Percentiles rank a stretch among this genome's conserved stretches.
These are phyloP conservation scores for Poicephalus gulielmi DNA, from an alignment of 2,113 vertebrate genomes.

Conservation along the genomic window DNA sequence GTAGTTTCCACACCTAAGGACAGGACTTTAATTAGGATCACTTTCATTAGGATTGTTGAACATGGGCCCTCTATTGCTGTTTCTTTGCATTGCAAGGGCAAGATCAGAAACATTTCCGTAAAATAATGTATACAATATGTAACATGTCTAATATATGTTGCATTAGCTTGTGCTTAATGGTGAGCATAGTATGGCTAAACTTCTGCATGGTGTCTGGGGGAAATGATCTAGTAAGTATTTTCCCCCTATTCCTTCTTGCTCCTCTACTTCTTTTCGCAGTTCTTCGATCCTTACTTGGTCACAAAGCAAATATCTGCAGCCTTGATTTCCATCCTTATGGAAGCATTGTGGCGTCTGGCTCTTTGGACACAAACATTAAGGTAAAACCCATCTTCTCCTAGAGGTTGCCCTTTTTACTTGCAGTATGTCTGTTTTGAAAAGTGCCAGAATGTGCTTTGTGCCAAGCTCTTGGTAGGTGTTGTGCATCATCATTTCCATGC, in stretches of 20 bases:
- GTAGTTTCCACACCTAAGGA: not conserved
- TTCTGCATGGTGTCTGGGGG: not conserved
- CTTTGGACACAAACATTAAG: slow-evolving; percentile 95
- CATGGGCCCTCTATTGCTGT: not conserved
- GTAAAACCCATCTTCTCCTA: slow-evolving; percentile 59
- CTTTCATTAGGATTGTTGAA: too few relatives aligned
- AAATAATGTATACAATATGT: not conserved
- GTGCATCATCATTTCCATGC: not conserved
- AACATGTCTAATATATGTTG: not conserved
- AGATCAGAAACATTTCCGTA: not conserved
- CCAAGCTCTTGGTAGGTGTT: not conserved
- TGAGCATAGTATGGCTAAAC: not conserved
- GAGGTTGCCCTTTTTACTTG: not conserved
- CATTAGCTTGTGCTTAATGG: not conserved
- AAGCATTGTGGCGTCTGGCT: slow-evolving; percentile 91
- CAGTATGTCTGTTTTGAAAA: not conserved
- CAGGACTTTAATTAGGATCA: too few relatives aligned
- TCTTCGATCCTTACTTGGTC: slow-evolving; percentile 87
- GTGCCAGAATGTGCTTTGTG: not conserved
- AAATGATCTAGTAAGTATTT: not conserved
- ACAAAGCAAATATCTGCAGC: slow-evolving; percentile 93
- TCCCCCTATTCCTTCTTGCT: not conserved
- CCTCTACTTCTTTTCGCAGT: slow-evolving; percentile 69
- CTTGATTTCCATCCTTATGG: slow-evolving; percentile 93
- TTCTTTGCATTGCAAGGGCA: not conserved